Percentiles rank a stretch among this genome's conserved stretches.
Conservation (phyloP, 2,888 invertebrate species). For the Sesia bembeciformis region DNA sequence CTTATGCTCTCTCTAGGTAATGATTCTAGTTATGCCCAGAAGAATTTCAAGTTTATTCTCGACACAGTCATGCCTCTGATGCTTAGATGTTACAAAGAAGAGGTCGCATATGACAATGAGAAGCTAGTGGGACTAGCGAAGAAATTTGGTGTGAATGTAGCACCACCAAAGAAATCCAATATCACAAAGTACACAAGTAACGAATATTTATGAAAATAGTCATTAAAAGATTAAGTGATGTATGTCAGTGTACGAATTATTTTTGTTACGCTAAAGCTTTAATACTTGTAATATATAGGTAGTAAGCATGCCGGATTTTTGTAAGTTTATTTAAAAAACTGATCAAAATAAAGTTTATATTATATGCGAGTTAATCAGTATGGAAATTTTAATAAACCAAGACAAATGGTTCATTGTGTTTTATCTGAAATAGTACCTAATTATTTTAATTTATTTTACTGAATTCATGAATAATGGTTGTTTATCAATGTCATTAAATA, state of each 20-base stretch:
- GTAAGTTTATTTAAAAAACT: constrained; percentile 67
- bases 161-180: constrained; percentile 74
- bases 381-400: constrained; percentile 65
- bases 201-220: constrained; percentile 75
- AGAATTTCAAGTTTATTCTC: constrained; percentile 82
- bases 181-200: constrained; percentile 81
- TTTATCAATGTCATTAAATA: too few relatives aligned
- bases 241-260: constrained; percentile 49
- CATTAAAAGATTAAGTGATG: constrained; percentile 24
- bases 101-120: constrained; percentile 74
- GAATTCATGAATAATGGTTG: too few relatives aligned
- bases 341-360: constrained; percentile 68
- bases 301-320: constrained; percentile 68
- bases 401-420: constrained; percentile 27
- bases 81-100: constrained; percentile 76
- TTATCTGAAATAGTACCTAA: not conserved
- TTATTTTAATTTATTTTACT: too few relatives aligned
- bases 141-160: constrained; percentile 68
- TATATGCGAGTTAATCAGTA: constrained; percentile 68
- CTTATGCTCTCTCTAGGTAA: constrained; percentile 71
- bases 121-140: constrained; percentile 65
- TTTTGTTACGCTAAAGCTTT: constrained; percentile 72
- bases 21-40: constrained; percentile 64
- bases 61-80: constrained; percentile 78
- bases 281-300: constrained; percentile 68